Conservation (phyloP, 2,113 vertebrate species). For the Andinoacara biseriatus region DNA sequence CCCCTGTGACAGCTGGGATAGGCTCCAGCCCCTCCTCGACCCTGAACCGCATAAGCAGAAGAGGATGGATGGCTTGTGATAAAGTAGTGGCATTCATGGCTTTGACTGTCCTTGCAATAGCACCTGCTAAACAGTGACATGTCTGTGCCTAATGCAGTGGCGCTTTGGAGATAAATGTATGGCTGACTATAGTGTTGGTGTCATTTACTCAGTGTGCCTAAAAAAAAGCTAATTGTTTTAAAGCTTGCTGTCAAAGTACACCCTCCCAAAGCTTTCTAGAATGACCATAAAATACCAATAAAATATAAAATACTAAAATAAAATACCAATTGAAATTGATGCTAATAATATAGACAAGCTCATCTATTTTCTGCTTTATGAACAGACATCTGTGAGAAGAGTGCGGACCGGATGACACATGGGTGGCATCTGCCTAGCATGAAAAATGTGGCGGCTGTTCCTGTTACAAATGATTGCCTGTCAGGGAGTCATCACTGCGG, state of each 20-base stretch:
- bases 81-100: no score
- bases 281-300: background rate
- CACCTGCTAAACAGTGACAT: no score
- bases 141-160: no score
- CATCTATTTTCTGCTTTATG: background rate
- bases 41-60: no score
- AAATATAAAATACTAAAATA: background rate
- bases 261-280: background rate
- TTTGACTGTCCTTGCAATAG: no score
- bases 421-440: background rate
- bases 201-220: no score
- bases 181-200: no score
- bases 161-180: no score
- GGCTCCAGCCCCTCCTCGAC: no score
- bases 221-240: background rate
- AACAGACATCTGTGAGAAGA: background rate
- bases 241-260: background rate
- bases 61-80: no score
- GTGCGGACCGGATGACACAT: background rate
- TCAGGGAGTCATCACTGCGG: constrained; percentile 13
- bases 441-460: constrained; percentile 22
- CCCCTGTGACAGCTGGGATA: no score
- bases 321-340: background rate
- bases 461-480: constrained; percentile 14
- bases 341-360: background rate